Percentiles rank a stretch among this genome's conserved stretches.
Conservation (phyloP, 2,888 invertebrate species). For the Hemicrepidius hirtus region DNA sequence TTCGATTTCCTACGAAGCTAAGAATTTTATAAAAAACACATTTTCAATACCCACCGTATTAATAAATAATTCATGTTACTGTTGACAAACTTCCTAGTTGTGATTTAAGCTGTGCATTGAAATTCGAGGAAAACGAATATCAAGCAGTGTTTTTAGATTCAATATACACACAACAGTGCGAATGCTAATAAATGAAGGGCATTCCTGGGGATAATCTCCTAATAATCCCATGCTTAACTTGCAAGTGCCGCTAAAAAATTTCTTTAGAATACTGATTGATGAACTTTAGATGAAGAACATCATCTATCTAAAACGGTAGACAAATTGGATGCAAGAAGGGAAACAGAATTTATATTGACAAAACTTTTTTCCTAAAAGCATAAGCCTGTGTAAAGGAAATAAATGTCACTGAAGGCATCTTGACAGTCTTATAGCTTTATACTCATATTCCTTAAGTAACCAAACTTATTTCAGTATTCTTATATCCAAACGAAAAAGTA, state of each 20-base stretch:
- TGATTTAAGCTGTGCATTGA: too few species aligned
- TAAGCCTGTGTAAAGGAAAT: background rate
- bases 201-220: background rate
- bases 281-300: background rate
- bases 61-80: constrained; percentile 5
- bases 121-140: too few species aligned
- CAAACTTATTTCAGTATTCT: too few species aligned
- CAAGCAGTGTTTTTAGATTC: too few species aligned
- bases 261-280: background rate
- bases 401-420: background rate
- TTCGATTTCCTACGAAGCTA: background rate
- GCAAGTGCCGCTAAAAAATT: background rate
- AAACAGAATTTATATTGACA: constrained; percentile 17
- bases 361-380: background rate
- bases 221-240: background rate
- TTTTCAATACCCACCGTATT: background rate
- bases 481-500: too few species aligned
- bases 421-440: background rate
- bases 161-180: too few species aligned
- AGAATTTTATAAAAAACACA: background rate
- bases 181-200: background rate
- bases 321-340: constrained; percentile 6
- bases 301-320: constrained; percentile 1
- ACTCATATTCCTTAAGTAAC: too few species aligned
- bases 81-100: too few species aligned